Base-by-base conservation (phyloP, 2,113 vertebrate genomes). In the Galbula dea region DNA sequence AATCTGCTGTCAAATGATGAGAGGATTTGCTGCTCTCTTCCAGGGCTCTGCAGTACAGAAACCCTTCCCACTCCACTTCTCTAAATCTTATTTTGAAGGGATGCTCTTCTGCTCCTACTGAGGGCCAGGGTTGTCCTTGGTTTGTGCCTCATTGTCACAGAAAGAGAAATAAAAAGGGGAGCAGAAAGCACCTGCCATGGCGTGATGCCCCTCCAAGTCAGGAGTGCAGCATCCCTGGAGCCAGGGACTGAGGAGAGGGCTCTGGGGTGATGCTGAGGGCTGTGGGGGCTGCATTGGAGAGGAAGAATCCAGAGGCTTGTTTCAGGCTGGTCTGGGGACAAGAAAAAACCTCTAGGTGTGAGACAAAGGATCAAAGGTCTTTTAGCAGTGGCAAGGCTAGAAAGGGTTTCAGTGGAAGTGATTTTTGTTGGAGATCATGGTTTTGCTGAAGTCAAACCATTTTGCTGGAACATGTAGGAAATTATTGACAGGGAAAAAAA, bases 11-110 rank as follows among this genome's bases (percentile, higher is more conserved):
- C 88, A 75, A 59, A 55, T 2, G 3, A 55, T 9, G 19, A 63
- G 66, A 88, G 95, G 96, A 93, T 96, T 88, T 96, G 80, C 73
- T 86, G 69, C 89, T 94, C 57, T 59, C 39, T 57, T 68, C 65
- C 48, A 65, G 39, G 67, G 73, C 74, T 57, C 45, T 68, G 72
- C 48, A 21, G 48, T 26, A 61, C 2, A 5, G 83, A 80, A 93
- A 63, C 63, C 30, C 86, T 92, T 48, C 81, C 17, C 62, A 55
- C 37, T 23, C 32, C 0, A 5, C 71, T 86, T 82, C 75, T 57
- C 80, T 78, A 72, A 63, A 78, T 78, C 80, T 52, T 15, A 16
- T 81, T 87, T n/a, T 86, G 59, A 75, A 72, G 74, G 46, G 58
- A 69, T 68, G 77, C 69, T 92, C 36, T 57, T 80, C 69, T 61